Evolutionary conservation across 2,797 vertebrate species (phyloP), one percentile per base, ranked within the genome.

Genomic region (Sebastes ruberrimus): DNA sequence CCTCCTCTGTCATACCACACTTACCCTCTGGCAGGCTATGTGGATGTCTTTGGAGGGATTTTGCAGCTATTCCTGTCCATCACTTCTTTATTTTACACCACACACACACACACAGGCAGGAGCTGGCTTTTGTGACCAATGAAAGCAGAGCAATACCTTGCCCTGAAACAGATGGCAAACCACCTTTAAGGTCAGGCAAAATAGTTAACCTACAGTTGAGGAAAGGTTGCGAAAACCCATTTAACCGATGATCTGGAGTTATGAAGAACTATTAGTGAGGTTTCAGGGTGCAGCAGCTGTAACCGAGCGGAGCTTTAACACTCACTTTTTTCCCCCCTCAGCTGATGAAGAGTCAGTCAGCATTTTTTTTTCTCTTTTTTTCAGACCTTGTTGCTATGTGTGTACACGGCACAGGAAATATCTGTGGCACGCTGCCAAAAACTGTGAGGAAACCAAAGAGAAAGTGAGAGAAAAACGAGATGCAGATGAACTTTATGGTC

Each of bases 361-460:
- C 88, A 61, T 78, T 70, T 70, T 63, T 30, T 62, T 46, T 13
- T 3, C 11, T 10, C 59, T 10, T 13, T 46, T 25, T 42, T 20
- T 14, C 49, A 80, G 60, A 79, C 70, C 23, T 77, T 67, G 77
- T 90, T 89, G 62, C 83, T 76, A 69, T 85, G 85, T 89, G 83
- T 89, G 80, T 87, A 81, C 80, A 81, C 60, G 67, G 74, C 14
- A 33, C 74, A 89, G 87, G 85, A 92, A 91, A 91, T 91, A 85
- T 90, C 66, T 74, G 32, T 91, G 93, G 90, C 91, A 7, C 4
- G 3, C 84, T 84, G 90, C 92, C 94, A 92, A 79, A 25, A 61
- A 67, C 72, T 87, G 78, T 38, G 76, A 86, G 76, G 75, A 87
- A 92, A 88, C 53, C 70, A 80, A 69, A 74, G 81, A 76, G 74